Conservation (phyloP, 2,797 vertebrate species). For the Mastacembelus armatus region DNA sequence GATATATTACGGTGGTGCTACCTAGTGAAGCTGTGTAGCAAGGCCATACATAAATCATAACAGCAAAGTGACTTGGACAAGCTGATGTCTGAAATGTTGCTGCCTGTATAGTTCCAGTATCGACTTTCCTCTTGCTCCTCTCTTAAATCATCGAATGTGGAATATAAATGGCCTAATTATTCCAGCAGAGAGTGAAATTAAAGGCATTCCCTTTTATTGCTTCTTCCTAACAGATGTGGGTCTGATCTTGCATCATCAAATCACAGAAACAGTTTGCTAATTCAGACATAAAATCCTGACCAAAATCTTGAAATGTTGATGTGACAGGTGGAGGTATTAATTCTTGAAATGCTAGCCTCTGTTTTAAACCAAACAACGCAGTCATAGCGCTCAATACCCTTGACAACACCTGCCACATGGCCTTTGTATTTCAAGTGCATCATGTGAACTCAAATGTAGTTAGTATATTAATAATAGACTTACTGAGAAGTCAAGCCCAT, state of each 20-base stretch:
- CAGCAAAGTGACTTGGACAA: constrained; percentile 84
- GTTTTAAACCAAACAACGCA: constrained; percentile 33
- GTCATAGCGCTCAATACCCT: constrained; percentile 10
- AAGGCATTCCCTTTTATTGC: constrained; percentile 73
- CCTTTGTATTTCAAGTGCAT: constrained; percentile 53
- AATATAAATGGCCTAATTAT: constrained; percentile 86
- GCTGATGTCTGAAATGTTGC: constrained; percentile 78
- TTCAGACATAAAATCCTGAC: constrained; percentile 20
- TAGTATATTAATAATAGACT: constrained; percentile 35
- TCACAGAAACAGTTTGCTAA: constrained; percentile 29
- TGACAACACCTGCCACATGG: constrained; percentile 15
- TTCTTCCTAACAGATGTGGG: constrained; percentile 61
- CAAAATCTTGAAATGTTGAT: constrained; percentile 17
- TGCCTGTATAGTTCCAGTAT: constrained; percentile 79
- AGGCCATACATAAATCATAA: constrained; percentile 83
- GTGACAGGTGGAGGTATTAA: constrained; percentile 57
- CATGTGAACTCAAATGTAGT: constrained; percentile 37
- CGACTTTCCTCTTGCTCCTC: constrained; percentile 66
- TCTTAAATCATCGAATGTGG: constrained; percentile 80
- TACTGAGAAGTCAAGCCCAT: constrained; percentile 21
- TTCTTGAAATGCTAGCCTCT: constrained; percentile 34
- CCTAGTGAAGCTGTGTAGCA: constrained; percentile 73
- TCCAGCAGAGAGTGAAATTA: constrained; percentile 77
- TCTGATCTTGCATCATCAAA: constrained; percentile 61
- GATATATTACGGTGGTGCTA: constrained; percentile 76